phyloP scores from a whole-genome alignment of 2,797 vertebrate species.

The Manis javanica region DNA sequence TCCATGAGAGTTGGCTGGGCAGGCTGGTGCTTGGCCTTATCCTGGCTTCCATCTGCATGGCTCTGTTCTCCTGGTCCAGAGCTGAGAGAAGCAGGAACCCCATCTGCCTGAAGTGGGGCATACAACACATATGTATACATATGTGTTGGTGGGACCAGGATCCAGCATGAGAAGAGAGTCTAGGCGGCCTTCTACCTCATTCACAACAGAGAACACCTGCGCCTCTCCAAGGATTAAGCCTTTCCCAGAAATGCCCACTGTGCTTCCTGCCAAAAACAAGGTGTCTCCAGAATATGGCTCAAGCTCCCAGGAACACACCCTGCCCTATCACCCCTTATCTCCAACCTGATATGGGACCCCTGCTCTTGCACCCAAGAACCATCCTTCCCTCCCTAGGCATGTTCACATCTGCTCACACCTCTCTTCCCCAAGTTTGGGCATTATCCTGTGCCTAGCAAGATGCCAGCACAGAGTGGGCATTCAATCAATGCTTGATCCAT shows the following conservation, averaged over 20 bases:
- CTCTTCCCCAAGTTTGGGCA: background rate
- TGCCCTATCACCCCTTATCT: background rate
- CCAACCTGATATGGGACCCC: no score
- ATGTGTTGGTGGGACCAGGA: rapidly evolving
- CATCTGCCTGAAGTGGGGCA: rapidly evolving
- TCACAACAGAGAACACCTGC: no score
- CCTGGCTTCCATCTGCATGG: background rate
- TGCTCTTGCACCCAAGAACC: background rate
- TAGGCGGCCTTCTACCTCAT: no score
- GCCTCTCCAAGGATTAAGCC: rapidly evolving
- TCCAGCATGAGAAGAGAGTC: background rate
- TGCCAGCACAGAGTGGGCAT: background rate
- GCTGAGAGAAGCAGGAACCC: background rate
- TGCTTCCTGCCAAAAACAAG: background rate
- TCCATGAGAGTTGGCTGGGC: background rate
- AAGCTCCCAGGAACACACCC: rapidly evolving
- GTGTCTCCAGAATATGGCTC: background rate
- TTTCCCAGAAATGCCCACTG: background rate
- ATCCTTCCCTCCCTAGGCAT: rapidly evolving
- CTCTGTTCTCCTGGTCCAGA: background rate
- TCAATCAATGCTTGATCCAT: no score
- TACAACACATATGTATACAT: no score
- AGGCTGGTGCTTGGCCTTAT: background rate
- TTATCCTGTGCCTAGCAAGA: background rate
- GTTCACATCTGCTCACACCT: background rate